Evolutionary conservation across 1,140 invertebrate species (phyloP), one percentile per base, ranked within the genome.

Genomic region (Psilanteris sp.): DNA sequence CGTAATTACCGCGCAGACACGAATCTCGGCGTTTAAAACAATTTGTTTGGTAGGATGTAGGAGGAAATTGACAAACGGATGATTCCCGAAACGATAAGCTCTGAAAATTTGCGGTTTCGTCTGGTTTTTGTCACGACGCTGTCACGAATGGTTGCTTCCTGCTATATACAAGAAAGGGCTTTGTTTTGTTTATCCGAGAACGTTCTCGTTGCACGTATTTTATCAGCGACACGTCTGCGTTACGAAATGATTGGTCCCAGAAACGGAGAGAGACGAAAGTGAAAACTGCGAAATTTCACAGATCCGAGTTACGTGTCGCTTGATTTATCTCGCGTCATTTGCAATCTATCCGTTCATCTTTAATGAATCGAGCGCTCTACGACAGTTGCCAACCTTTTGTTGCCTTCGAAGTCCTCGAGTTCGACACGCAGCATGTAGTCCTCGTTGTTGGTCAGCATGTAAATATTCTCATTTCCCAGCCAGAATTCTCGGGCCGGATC

Each of bases 391-490:
- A 88, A 95, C 94, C 95, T 92, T 88, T 95, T 96, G 77, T 97
- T 96, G 37, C 96, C 95, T 85, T 98, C 95, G 87, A 97, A 98
- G 85, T 97, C 96, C 85, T 96, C 96, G 4, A 98, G 89, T 80
- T 98, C 96, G 3, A 98, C 93, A 10, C 95, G 88, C 0, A 98
- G 90, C 80, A 92, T 92, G 84, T 97, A 97, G 80, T 97, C 94
- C 79, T 96, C 95, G 79, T 97, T 96, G 81, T 97, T 97, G n/a
- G 96, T 98, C 8, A 98, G 89, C 93, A 96, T 95, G 84, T 97
- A 97, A 57, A 98, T 96, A 80, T 96, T 96, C 80, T 98, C 95
- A 81, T 97, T 97, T 22, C 97, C 96, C 9, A 98, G 89, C 96
- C 96, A 98, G 86, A 97, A 96, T 87, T 97, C 96, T 68, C 94